Evolutionary conservation across 2,888 invertebrate genomes (phyloP), one percentile per base, ranked within the genome.

Genomic region (Rhogogaster chlorosoma): DNA sequence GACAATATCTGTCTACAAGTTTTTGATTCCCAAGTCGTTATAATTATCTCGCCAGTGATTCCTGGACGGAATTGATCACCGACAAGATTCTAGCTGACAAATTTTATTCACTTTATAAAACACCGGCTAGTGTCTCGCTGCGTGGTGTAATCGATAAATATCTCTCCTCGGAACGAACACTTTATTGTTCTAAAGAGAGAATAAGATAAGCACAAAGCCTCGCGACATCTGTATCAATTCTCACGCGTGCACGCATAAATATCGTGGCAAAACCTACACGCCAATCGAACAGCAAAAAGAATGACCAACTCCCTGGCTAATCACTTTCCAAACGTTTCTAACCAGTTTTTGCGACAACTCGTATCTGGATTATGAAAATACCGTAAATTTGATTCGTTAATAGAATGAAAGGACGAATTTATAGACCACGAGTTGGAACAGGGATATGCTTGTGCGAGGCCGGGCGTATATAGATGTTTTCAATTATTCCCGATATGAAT

Each of bases 401-500:
- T 61, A 22, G 61, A 67, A 67, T 67, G 1, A 67, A 32, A 32
- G 32, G 18, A 29, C 12, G 32, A 67, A 32, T 73, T 42, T 18
- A 73, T 29, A 38, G 15, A 42, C 22, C n/a, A 26, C 22, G 22
- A 29, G 9, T 38, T 42, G 29, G 6, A 29, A 77, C 18, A n/a
- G 77, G 77, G 32, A n/a, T 22, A 45, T 15, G 42, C 22, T 42
- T 12, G 42, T 29, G 18, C 70, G 3, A 61, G 29, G 57, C 57
- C 10, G 45, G 15, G 45, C 45, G 38, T 77, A 67, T 49, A 78
- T 29, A 61, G 49, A 82, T 85, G 87, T 87, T 90, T 90, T 91
- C 91, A 91, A 91, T 91, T 91, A 91, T 89, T 88, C 89, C 89
- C 88, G 90, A 90, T 89, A 88, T 89, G 91, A 90, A 89, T 90